Evolutionary conservation across 2,113 vertebrate species (phyloP), one percentile per base, ranked within the genome.

Genomic region (Peromyscus polionotus): DNA sequence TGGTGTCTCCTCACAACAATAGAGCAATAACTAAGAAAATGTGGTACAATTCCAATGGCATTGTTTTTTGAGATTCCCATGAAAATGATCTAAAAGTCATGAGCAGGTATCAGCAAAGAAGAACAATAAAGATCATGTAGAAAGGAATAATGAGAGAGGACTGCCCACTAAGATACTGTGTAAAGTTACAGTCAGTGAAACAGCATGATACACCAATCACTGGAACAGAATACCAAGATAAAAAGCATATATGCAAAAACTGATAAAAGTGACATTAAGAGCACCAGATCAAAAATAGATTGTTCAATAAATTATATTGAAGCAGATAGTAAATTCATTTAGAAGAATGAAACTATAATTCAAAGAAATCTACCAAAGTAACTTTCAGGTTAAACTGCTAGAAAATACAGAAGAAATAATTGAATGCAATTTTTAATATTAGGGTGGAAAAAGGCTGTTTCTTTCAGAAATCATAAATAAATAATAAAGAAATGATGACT

Each of bases 61-160:
- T 90, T 70, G 54, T 61, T 86, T 90, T 79, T 76, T 68, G 65
- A 90, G 33, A 90, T n/a, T 31, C 19, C 54, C 5, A 57, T 90
- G 13, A 81, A 89, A 73, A 81, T 63, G 61, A 90, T 61, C 61
- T 63, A 87, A 94, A 90, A 61, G 61, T 91, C 20, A 93, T 80
- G 10, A 57, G 77, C 39, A 90, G 0, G 31, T 73, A 51, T n/a
- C 93, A 86, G 59, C 1, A 54, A 88, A 16, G 31, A 28, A 88
- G 20, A 80, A 72, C 36, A 93, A 93, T 45, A 72, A 77, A 54
- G 45, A 93, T 59, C n/a, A 86, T n/a, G 73, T 73, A 39, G 39
- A 61, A 79, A 81, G 48, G 20, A 90, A 70, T 67, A 73, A 73
- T 12, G 72, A 85, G 12, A 26, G 77, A 33, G 22, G 45, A 4